Evolutionary conservation across 2,113 vertebrate species (phyloP), one percentile per base, ranked within the genome.

Genomic region (Notothenia coriiceps): DNA sequence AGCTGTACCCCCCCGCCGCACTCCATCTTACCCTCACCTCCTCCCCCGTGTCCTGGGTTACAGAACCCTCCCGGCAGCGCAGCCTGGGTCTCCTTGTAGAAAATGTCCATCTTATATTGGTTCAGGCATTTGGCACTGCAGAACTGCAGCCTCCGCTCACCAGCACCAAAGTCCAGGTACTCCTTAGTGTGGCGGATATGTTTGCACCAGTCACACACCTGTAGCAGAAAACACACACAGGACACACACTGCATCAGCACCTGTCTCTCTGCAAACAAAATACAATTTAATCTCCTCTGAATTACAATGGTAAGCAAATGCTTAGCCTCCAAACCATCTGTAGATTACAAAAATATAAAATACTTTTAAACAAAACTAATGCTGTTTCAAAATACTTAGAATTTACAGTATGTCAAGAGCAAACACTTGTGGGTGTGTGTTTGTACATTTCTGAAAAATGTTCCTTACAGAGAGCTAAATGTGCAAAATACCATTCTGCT

Each of bases 51-150:
- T 88, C 97, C 94, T 61, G 97, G 95, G 94, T 97, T 96, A 91
- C 97, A 98, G 88, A 99, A 95, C 79, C 94, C 97, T 93, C 96
- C 97, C 83, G 98, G 98, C 92, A 99, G 96, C 40, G 97, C 98
- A 67, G 98, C 98, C 95, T 99, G 98, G 73, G 98, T 98, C 95
- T 99, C 98, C 96, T 99, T 99, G 95, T 99, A 99, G 96, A 99
- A 99, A 95, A 99, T 99, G 96, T 99, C 98, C 98, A 99, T 99
- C 94, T 99, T 99, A 93, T 99, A 99, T 91, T 99, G 98, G 96
- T 99, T 99, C 91, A 99, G 96, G 94, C 98, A 99, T 96, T 99
- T 99, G 93, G 98, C 98, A 92, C 98, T 99, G 97, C 98, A 99
- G 94, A 99, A 99, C 95, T 99, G 98, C 95, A 99, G 97, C 92